phyloP scores from a whole-genome alignment of 2,113 vertebrate species.

The Tetrax tetrax region DNA sequence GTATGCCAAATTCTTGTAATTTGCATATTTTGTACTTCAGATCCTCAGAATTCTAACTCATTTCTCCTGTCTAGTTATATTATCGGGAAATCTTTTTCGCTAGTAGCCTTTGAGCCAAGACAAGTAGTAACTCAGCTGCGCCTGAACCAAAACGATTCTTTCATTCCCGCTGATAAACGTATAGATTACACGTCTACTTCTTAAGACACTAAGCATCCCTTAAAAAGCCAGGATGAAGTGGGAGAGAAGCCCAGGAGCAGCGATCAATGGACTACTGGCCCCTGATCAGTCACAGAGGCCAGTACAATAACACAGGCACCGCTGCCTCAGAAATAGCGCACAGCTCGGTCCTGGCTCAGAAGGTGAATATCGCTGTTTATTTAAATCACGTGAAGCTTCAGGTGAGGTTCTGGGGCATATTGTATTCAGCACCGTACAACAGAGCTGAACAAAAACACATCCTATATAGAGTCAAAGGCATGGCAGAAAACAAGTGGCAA shows the following conservation, averaged over 20 bases:
- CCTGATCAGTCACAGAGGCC: background rate
- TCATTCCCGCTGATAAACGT: background rate
- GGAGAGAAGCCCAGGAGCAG: background rate
- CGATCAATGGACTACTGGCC: background rate
- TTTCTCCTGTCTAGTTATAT: conserved; percentile 31
- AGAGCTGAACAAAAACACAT: background rate
- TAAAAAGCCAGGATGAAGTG: accelerated
- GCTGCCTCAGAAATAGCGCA: accelerated
- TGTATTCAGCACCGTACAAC: background rate
- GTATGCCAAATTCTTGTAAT: conserved; percentile 22
- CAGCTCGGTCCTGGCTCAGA: accelerated
- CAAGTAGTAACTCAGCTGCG: background rate
- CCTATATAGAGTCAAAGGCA: background rate
- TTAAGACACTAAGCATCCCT: background rate
- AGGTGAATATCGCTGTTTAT: background rate
- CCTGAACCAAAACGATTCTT: background rate
- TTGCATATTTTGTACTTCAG: conserved; percentile 27
- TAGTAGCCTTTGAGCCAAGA: background rate
- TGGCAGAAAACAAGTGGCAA: background rate
- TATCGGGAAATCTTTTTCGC: background rate
- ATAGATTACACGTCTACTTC: background rate
- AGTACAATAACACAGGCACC: accelerated
- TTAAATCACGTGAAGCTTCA: background rate
- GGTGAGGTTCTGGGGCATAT: background rate
- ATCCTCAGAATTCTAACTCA: conserved; percentile 28